Base-by-base conservation (phyloP, 2,888 invertebrate genomes). In the Yponomeuta sedellus region DNA sequence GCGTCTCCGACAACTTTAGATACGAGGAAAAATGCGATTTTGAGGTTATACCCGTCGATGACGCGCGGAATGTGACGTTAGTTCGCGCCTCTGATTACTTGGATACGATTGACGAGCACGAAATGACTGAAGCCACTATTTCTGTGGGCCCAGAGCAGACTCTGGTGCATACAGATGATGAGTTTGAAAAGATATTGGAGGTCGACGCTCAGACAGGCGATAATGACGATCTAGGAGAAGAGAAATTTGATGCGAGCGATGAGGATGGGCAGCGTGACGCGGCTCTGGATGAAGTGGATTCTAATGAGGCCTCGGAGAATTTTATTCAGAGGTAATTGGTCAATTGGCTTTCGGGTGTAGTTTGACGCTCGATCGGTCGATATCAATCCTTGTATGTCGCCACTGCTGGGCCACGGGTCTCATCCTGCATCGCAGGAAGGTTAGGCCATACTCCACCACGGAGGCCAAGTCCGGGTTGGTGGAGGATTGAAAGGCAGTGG, bases 51-150 rank as follows among this genome's bases (percentile, higher is more conserved):
- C 75, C 20, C 1, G 25, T 59, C 10, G 20, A 59, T 12, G 12
- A 65, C 2, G 1, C 20, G 34, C 28, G 16, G 8, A 22, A 62
- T 20, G 34, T 34, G 5, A 73, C 12, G 75, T 73, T 20, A 44
- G 68, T 0, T 78, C 77, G 66, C 69, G 71, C 0, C 78, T 77
- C 40, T 3, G 84, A 85, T 57, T 83, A 73, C 69, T 70, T 86
- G 20, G 85, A 83, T 57, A 82, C 84, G 0, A 85, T 86, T 5
- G 80, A 82, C 12, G 88, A 80, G 5, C 80, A 82, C 10, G 88
- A 80, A 66, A 64, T 70, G 0, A 76, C 72, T 0, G 78, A 81
- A 66, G 74, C 73, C 0, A 44, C 44, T 2, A 16, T 44, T 44
- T 44, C 44, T 44, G 12, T 44, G 11, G 44, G 44, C 12, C 44